Percentiles rank a stretch among this genome's conserved stretches.
Evolutionary conservation across 2,113 vertebrate genomes (phyloP).

Genomic region (Alligator sinensis): DNA sequence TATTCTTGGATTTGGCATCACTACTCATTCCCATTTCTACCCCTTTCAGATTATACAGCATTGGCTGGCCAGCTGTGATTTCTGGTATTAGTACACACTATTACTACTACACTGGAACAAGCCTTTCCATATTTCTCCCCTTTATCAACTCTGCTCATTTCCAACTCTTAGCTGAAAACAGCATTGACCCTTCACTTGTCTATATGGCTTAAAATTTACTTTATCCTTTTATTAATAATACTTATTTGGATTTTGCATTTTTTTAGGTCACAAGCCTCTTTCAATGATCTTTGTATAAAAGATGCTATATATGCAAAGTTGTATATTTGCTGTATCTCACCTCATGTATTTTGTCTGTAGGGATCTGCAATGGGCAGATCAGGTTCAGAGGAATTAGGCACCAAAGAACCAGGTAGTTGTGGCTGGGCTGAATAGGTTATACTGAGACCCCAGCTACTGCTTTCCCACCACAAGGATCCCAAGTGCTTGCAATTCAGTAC

Average conservation of each 20-base stretch:
- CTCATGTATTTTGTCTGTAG: neutral
- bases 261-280: neutral
- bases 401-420: neutral
- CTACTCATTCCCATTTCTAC: neutral
- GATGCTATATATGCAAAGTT: neutral
- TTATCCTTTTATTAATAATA: neutral
- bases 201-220: neutral
- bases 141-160: neutral
- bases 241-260: neutral
- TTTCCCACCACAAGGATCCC: neutral
- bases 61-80: neutral
- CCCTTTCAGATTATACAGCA: rapidly evolving
- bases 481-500: no score
- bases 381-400: neutral
- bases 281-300: neutral
- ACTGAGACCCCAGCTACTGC: neutral
- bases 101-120: rapidly evolving
- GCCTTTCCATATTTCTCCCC: rapidly evolving
- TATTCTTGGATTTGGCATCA: neutral
- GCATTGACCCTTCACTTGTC: neutral
- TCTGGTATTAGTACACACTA: neutral
- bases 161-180: rapidly evolving
- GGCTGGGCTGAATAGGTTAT: neutral
- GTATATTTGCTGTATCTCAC: neutral
- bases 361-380: neutral